These are phyloP conservation scores for Gonioctena quinquepunctata DNA, from an alignment of 1,140 invertebrate species.

Conservation along the genomic window DNA sequence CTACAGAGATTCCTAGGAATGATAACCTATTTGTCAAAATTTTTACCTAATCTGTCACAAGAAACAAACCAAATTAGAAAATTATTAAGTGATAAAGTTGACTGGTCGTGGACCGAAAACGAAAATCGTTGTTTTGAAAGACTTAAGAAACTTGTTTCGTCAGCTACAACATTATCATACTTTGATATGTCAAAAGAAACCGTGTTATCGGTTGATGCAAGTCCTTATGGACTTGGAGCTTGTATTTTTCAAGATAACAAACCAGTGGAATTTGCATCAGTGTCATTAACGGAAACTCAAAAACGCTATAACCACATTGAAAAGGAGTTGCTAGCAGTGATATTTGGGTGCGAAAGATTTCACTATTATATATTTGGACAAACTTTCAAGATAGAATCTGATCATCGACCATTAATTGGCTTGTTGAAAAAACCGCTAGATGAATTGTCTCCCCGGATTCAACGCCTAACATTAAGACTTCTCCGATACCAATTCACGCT, in stretches of 20 bases:
- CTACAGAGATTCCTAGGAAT: too few relatives aligned
- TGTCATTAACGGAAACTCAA: conserved; percentile 46
- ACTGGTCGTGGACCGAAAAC: neutral
- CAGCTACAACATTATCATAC: neutral
- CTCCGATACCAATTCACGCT: neutral
- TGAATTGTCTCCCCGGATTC: conserved; percentile 14
- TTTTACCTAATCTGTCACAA: neutral
- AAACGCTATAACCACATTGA: conserved; percentile 55
- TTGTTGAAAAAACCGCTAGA: conserved; percentile 51
- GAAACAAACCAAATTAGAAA: conserved; percentile 4
- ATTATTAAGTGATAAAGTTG: neutral
- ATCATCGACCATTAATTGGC: conserved; percentile 51
- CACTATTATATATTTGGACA: conserved; percentile 40
- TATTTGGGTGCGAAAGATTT: conserved; percentile 48
- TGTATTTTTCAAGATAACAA: conserved; percentile 51
- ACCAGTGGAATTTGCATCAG: conserved; percentile 51
- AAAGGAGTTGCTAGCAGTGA: conserved; percentile 51
- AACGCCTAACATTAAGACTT: conserved; percentile 2
- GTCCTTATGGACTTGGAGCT: conserved; percentile 54
- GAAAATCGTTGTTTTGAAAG: neutral
- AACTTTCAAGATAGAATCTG: conserved; percentile 46
- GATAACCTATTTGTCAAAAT: too few relatives aligned
- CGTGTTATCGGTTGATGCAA: conserved; percentile 58
- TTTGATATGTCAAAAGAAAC: conserved; percentile 39
- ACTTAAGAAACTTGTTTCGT: neutral